Percentiles rank a stretch among this genome's conserved stretches.
These are phyloP conservation scores for Synanthedon andrenaeformis DNA, from an alignment of 2,888 invertebrate species.

Conservation along the genomic window DNA sequence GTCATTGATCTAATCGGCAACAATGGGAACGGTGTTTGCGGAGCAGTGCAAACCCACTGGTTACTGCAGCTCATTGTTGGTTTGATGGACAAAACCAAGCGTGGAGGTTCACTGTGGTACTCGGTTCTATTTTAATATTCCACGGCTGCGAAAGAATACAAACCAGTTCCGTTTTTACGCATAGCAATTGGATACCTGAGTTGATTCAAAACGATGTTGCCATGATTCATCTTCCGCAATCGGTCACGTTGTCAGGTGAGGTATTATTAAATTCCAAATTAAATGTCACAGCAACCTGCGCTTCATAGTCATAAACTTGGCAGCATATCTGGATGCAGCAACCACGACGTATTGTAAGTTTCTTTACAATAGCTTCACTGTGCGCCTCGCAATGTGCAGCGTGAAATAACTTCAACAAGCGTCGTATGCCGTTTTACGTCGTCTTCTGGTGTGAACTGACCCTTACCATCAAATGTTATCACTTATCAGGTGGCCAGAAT, in stretches of 20 bases:
- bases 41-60: constrained; percentile 22
- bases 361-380: no score
- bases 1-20: constrained; percentile 18
- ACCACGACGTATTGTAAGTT: no score
- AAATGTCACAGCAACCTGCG: no score
- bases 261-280: no score
- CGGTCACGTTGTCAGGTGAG: constrained; percentile 9
- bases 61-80: constrained; percentile 52
- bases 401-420: no score
- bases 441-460: no score
- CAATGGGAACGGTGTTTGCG: constrained; percentile 27
- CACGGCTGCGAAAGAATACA: constrained; percentile 26
- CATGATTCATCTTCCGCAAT: constrained; percentile 22
- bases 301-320: no score
- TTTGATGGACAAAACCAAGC: constrained; percentile 34
- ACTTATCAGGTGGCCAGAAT: background rate
- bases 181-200: constrained; percentile 27
- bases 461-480: no score
- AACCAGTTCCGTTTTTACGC: constrained; percentile 21
- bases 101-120: constrained; percentile 28
- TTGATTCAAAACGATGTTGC: constrained; percentile 32
- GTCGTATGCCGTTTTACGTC: no score
- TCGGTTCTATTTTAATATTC: constrained; percentile 29
- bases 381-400: no score
- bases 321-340: no score